Percentiles rank a stretch among this genome's conserved stretches.
These are phyloP conservation scores for Macrophya annulata DNA, from an alignment of 2,888 invertebrate species.

Conservation along the genomic window DNA sequence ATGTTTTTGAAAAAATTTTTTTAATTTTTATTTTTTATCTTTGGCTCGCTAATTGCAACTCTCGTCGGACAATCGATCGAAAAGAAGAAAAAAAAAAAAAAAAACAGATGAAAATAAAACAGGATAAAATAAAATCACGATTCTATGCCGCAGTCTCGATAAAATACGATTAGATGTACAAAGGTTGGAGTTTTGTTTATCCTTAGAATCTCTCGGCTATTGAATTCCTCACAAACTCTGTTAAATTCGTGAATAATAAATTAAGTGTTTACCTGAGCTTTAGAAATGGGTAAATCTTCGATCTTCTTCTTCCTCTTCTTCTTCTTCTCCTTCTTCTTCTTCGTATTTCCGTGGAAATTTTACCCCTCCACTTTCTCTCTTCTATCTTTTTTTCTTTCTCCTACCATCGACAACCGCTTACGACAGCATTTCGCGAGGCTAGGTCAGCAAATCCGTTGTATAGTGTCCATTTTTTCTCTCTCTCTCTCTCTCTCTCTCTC, in stretches of 20 bases:
- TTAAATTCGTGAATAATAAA: conserved; percentile 35
- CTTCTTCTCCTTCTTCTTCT: not conserved
- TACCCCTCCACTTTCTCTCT: not conserved
- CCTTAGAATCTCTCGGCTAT: not conserved
- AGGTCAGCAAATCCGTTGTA: conserved; percentile 37
- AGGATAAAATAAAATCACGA: not conserved
- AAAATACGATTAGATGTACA: not conserved
- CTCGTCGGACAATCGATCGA: not conserved
- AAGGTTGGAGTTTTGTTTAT: not conserved
- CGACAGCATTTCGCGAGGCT: conserved; percentile 19
- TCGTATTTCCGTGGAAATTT: not conserved
- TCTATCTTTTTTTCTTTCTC: not conserved
- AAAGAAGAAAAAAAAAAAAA: too few relatives aligned
- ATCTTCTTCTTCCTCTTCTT: not conserved
- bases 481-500: not conserved
- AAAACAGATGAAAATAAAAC: not conserved
- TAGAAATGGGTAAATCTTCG: conserved; percentile 28
- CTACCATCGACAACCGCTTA: conserved; percentile 20
- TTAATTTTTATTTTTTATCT: not conserved
- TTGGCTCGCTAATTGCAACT: not conserved
- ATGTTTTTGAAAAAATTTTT: too few relatives aligned
- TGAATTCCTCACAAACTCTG: not conserved
- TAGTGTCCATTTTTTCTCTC: conserved; percentile 20
- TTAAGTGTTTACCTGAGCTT: conserved; percentile 25
- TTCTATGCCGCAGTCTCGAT: not conserved